A percentile compares a stretch with the other conserved stretches of the same genome.
Evolutionary conservation across 2,113 vertebrate species (phyloP).

Genomic region (Stigmatopora nigra): DNA sequence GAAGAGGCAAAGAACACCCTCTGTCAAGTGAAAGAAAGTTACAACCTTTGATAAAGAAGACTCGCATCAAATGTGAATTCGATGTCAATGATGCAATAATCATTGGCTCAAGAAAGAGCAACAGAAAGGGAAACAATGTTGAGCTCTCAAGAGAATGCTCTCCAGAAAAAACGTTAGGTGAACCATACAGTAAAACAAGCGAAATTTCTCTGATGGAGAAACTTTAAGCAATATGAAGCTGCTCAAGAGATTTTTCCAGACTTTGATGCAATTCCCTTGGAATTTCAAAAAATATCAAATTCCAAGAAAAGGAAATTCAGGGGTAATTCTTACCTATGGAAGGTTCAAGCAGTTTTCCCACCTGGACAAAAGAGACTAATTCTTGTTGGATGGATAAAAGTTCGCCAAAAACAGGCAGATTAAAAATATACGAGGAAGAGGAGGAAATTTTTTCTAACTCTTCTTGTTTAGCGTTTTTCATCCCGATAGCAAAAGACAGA

Average conservation of each 20-base stretch:
- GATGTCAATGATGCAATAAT: conserved; percentile 61
- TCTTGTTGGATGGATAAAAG: conserved; percentile 72
- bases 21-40: conserved; percentile 37
- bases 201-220: conserved; percentile 11
- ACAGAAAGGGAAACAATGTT: conserved; percentile 12
- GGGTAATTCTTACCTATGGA: conserved; percentile 62
- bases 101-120: conserved; percentile 68
- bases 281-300: conserved; percentile 31
- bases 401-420: conserved; percentile 76
- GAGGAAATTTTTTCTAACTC: conserved; percentile 80
- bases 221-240: conserved; percentile 48
- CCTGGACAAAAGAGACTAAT: conserved; percentile 60
- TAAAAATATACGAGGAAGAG: conserved; percentile 72
- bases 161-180: conserved; percentile 19
- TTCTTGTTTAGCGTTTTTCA: conserved; percentile 69
- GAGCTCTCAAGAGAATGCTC: conserved; percentile 25
- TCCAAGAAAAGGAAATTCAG: conserved; percentile 5
- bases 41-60: conserved; percentile 7
- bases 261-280: conserved; percentile 48
- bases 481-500: conserved; percentile 77
- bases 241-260: conserved; percentile 36
- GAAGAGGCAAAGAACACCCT: conserved; percentile 3
- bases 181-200: conserved; percentile 26
- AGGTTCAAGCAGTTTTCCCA: conserved; percentile 51
- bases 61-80: conserved; percentile 5